phyloP scores from a whole-genome alignment of 2,888 invertebrate genomes.

The Pseudococcus longispinus region DNA sequence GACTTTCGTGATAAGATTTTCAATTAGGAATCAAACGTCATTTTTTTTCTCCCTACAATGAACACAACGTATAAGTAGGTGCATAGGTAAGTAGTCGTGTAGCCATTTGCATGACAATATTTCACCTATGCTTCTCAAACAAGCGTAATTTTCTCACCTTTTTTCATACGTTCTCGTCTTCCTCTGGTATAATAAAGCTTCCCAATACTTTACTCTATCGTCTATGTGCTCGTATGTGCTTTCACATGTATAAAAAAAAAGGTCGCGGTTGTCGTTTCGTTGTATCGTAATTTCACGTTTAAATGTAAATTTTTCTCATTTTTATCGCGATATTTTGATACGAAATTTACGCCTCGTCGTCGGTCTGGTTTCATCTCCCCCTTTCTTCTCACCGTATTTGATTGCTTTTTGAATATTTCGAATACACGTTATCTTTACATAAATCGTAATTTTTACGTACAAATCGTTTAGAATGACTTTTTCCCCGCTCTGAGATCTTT shows the following conservation, averaged over 20 bases:
- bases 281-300: not conserved
- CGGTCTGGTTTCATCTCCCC: too few relatives aligned
- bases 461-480: not conserved
- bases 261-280: not conserved
- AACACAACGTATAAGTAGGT: not conserved
- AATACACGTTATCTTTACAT: not conserved
- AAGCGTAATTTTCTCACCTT: not conserved
- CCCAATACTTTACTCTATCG: not conserved
- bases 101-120: not conserved
- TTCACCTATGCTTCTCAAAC: not conserved
- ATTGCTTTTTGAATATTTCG: not conserved
- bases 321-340: slow-evolving; percentile 17
- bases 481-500: not conserved
- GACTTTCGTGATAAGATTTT: not conserved
- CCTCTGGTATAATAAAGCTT: not conserved
- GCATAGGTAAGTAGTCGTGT: not conserved
- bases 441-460: slow-evolving; percentile 2
- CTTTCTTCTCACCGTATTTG: not conserved
- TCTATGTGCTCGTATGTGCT: too few relatives aligned
- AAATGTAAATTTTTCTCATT: slow-evolving; percentile 17
- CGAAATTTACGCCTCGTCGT: not conserved
- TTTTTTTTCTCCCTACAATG: not conserved
- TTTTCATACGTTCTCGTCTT: not conserved
- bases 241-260: not conserved
- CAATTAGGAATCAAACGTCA: not conserved